Percentiles rank a stretch among this genome's conserved stretches.
Evolutionary conservation across 1,140 invertebrate genomes (phyloP).

Genomic region (Caenorhabditis inopinata): DNA sequence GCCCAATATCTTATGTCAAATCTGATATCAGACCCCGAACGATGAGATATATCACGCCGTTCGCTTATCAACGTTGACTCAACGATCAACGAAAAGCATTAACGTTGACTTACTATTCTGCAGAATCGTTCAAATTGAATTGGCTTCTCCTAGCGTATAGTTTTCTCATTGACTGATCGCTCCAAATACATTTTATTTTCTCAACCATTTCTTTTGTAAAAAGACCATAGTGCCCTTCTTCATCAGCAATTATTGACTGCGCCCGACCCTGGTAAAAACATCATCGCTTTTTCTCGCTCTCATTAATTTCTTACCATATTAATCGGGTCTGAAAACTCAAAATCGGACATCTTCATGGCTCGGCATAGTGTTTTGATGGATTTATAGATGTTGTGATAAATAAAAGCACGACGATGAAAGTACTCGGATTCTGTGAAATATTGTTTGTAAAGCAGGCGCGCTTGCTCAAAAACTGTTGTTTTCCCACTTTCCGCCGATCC

Average conservation of each 20-base stretch:
- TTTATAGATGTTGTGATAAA: conserved; percentile 42
- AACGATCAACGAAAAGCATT: not conserved
- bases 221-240: conserved; percentile 24
- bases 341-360: not conserved
- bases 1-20: too few relatives aligned
- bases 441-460: conserved; percentile 44
- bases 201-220: conserved; percentile 35
- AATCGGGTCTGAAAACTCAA: conserved; percentile 16
- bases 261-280: conserved; percentile 20
- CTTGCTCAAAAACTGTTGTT: conserved; percentile 46
- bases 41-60: too few relatives aligned
- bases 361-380: conserved; percentile 22
- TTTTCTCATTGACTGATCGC: conserved; percentile 38
- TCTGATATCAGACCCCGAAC: too few relatives aligned
- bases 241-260: not conserved
- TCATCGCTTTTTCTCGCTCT: not conserved
- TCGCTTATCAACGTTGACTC: too few relatives aligned
- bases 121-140: conserved; percentile 50
- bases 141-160: conserved; percentile 28
- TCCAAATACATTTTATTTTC: conserved; percentile 39
- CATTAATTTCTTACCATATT: conserved; percentile 27
- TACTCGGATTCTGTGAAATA: conserved; percentile 40
- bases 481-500: conserved; percentile 45
- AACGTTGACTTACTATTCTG: conserved; percentile 45
- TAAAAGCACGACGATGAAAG: conserved; percentile 45